phyloP scores from a whole-genome alignment of 2,888 invertebrate genomes.

The Coleophora deauratella region DNA sequence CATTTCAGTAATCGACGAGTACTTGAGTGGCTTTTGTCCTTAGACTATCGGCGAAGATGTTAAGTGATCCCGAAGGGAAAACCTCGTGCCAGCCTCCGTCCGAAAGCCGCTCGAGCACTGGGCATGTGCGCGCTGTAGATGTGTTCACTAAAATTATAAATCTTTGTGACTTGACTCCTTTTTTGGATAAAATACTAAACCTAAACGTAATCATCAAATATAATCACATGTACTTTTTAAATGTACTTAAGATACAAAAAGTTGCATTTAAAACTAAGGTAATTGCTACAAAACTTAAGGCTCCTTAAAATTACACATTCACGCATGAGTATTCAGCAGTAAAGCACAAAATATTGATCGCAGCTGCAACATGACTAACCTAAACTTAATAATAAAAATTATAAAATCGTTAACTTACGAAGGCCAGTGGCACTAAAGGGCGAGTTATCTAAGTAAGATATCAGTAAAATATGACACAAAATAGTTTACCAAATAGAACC shows the following conservation, averaged over 20 bases:
- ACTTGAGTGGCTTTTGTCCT: too few species aligned
- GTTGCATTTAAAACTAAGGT: conserved; percentile 50
- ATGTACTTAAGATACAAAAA: conserved; percentile 65
- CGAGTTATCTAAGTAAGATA: conserved; percentile 49
- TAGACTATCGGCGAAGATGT: too few species aligned
- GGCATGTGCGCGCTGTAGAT: too few species aligned
- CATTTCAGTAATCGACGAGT: conserved; percentile 5
- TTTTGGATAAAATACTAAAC: conserved; percentile 35
- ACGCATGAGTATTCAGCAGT: conserved; percentile 72
- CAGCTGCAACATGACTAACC: conserved; percentile 69
- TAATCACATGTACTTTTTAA: conserved; percentile 67
- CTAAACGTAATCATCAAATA: conserved; percentile 56
- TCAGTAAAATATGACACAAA: conserved; percentile 67
- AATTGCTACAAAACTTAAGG: conserved; percentile 48
- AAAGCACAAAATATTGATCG: conserved; percentile 69
- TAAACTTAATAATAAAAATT: conserved; percentile 39
- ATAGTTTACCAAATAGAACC: conserved; percentile 45
- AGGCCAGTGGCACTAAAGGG: conserved; percentile 67
- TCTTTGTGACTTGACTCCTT: conserved; percentile 39
- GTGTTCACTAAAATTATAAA: conserved; percentile 12
- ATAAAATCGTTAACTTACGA: conserved; percentile 27
- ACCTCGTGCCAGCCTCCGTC: too few species aligned
- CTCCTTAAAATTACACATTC: conserved; percentile 61
- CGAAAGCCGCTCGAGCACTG: too few species aligned
- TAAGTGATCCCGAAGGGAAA: too few species aligned